Percentiles rank a stretch among this genome's conserved stretches.
These are phyloP conservation scores for Hirtodrosophila cameraria DNA, from an alignment of 2,888 invertebrate species.

Conservation along the genomic window DNA sequence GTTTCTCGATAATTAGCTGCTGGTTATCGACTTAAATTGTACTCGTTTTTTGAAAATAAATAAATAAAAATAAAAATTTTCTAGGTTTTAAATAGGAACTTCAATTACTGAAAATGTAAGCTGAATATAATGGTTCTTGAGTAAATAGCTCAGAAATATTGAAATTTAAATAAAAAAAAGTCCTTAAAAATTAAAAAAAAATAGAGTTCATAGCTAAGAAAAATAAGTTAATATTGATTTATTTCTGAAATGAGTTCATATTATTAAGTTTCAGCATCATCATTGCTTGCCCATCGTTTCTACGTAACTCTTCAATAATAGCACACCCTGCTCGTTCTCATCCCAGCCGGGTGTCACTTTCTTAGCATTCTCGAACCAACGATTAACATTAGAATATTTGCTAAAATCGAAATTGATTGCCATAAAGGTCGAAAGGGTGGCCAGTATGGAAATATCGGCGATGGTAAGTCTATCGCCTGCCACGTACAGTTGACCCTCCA, in stretches of 20 bases:
- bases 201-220: too few relatives aligned
- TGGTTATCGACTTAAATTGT: not conserved
- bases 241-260: not conserved
- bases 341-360: conserved; percentile 86
- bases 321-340: conserved; percentile 85
- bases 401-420: conserved; percentile 87
- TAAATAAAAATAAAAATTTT: not conserved
- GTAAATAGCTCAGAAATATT: too few relatives aligned
- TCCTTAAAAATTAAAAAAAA: too few relatives aligned
- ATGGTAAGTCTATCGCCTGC: conserved; percentile 90
- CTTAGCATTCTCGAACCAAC: conserved; percentile 87
- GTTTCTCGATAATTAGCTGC: not conserved
- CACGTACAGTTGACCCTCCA: conserved; percentile 88
- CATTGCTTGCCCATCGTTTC: not conserved
- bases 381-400: conserved; percentile 88
- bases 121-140: too few relatives aligned
- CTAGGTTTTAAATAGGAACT: too few relatives aligned
- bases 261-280: not conserved
- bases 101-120: too few relatives aligned
- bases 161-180: too few relatives aligned
- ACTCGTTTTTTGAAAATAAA: too few relatives aligned
- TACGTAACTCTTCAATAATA: conserved; percentile 84
- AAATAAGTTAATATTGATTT: too few relatives aligned
- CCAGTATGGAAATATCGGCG: conserved; percentile 89
- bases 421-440: conserved; percentile 88